Percentiles rank a stretch among this genome's conserved stretches.
Conservation (phyloP, 2,113 vertebrate genomes). For the Bubalus kerabau region DNA sequence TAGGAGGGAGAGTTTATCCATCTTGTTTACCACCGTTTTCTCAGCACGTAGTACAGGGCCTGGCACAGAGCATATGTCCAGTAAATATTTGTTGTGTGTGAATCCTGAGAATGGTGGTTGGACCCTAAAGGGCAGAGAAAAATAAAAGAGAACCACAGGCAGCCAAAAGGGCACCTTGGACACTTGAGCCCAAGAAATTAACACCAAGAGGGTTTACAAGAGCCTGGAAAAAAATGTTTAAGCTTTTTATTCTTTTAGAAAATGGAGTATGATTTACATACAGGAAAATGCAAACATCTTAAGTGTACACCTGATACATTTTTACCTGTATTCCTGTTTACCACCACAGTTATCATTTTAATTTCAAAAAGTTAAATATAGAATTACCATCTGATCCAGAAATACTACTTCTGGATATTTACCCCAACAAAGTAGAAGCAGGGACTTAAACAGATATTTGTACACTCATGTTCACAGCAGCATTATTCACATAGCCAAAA, state of each 20-base stretch:
- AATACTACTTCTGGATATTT: background rate
- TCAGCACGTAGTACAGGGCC: background rate
- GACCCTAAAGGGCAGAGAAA: background rate
- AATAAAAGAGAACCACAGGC: background rate
- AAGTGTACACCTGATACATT: background rate
- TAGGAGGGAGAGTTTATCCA: background rate
- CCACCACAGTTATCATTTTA: background rate
- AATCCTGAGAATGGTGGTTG: background rate
- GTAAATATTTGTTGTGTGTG: slow-evolving; percentile 25
- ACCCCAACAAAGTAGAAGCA: background rate
- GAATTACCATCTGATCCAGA: background rate
- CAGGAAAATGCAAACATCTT: background rate
- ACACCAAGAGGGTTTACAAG: background rate
- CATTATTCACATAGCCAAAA: background rate
- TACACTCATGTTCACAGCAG: background rate
- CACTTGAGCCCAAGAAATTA: background rate
- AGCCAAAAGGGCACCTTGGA: background rate
- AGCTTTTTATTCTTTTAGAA: background rate
- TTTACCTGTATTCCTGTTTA: background rate
- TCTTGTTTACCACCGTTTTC: background rate
- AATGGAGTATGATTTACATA: background rate
- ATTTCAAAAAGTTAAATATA: slow-evolving; percentile 10
- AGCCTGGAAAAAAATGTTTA: background rate
- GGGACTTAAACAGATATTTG: background rate
- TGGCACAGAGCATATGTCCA: background rate